Percentiles rank a stretch among this genome's conserved stretches.
Evolutionary conservation across 2,888 invertebrate genomes (phyloP).

Genomic region (Heteropelma amictum): DNA sequence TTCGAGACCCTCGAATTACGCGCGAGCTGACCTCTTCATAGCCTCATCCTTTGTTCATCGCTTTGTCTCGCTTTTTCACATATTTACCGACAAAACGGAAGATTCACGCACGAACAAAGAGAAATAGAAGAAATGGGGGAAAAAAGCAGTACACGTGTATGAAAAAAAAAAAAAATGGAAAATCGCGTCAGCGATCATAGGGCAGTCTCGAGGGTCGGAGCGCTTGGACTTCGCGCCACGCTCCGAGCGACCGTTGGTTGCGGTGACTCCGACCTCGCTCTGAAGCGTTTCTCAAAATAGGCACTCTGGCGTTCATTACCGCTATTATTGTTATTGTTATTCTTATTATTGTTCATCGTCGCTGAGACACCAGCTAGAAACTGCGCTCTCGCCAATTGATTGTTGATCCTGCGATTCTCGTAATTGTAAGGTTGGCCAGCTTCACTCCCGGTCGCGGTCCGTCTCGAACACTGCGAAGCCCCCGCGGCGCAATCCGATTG

Average conservation of each 20-base stretch:
- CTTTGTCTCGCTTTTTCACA: no score
- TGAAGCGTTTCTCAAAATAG: constrained; percentile 67
- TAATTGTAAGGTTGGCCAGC: constrained; percentile 13
- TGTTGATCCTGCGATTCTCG: constrained; percentile 68
- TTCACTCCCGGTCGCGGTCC: constrained; percentile 9
- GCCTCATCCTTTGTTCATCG: no score
- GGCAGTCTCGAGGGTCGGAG: constrained; percentile 75
- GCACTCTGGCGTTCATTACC: constrained; percentile 59
- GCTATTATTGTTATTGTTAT: constrained; percentile 37
- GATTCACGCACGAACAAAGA: neutral
- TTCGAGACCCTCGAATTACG: no score
- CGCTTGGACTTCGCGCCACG: constrained; percentile 74
- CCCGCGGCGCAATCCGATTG: neutral
- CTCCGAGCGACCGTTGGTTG: constrained; percentile 66
- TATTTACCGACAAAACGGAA: no score
- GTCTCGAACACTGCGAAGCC: neutral
- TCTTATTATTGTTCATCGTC: neutral
- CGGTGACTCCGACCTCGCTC: constrained; percentile 75
- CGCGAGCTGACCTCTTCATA: no score
- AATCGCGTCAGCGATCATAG: constrained; percentile 63
- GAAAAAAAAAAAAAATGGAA: neutral
- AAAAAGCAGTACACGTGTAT: neutral
- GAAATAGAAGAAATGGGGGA: neutral
- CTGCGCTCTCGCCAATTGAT: constrained; percentile 73
- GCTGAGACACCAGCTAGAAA: constrained; percentile 68